phyloP scores from a whole-genome alignment of 2,888 invertebrate species.

The Folsomia manolachei region DNA sequence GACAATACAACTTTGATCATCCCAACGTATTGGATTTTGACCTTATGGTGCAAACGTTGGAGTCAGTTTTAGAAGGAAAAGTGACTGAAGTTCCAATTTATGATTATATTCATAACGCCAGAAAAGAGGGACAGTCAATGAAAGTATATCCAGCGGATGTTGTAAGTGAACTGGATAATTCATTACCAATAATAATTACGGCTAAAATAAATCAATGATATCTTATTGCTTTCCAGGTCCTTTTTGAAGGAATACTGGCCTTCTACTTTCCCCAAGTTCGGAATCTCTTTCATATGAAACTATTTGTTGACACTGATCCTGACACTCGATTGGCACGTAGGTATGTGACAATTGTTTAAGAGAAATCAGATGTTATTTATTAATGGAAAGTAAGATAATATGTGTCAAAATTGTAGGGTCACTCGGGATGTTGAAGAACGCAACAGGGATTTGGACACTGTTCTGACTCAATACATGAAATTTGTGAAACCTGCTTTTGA shows the following conservation, averaged over 20 bases:
- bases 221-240: too few relatives aligned
- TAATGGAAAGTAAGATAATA: conserved; percentile 48
- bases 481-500: conserved; percentile 99
- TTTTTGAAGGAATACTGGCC: conserved; percentile 96
- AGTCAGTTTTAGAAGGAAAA: conserved; percentile 77
- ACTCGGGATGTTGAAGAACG: conserved; percentile 93
- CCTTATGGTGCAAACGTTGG: conserved; percentile 73
- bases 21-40: conserved; percentile 93
- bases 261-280: conserved; percentile 95
- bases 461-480: conserved; percentile 93
- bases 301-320: conserved; percentile 98
- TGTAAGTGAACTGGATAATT: too few relatives aligned
- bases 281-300: conserved; percentile 95
- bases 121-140: conserved; percentile 69
- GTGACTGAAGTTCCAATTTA: conserved; percentile 89
- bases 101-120: conserved; percentile 85
- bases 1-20: conserved; percentile 97
- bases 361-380: conserved; percentile 16
- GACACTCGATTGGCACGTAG: conserved; percentile 92
- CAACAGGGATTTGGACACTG: conserved; percentile 88
- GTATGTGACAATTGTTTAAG: too few relatives aligned
- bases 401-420: too few relatives aligned
- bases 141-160: conserved; percentile 95
- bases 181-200: too few relatives aligned
- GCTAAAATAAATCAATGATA: too few relatives aligned